phyloP scores from a whole-genome alignment of 2,888 invertebrate species.

The Seladonia tumulorum region DNA sequence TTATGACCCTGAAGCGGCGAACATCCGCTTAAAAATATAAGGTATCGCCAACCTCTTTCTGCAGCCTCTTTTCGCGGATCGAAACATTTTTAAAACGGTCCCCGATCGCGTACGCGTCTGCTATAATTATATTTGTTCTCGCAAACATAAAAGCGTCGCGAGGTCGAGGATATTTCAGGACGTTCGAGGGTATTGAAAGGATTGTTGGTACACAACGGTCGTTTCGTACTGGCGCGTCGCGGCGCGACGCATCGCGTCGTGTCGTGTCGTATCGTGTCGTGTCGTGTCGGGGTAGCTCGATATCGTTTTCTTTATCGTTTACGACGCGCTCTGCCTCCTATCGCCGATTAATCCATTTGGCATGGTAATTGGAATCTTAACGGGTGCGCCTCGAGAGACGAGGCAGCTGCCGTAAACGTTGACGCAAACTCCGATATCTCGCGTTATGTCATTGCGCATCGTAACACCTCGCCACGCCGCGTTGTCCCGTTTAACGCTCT shows the following conservation, averaged over 20 bases:
- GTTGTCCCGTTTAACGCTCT: background rate
- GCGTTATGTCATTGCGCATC: constrained; percentile 51
- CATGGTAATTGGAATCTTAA: constrained; percentile 19
- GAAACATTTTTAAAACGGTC: constrained; percentile 45
- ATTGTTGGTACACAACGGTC: background rate
- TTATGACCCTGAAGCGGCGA: constrained; percentile 41
- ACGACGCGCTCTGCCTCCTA: background rate
- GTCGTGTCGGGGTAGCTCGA: background rate
- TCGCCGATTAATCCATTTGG: background rate
- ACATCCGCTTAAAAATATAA: constrained; percentile 63
- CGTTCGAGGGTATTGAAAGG: background rate
- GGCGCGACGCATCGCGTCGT: background rate
- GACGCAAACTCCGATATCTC: constrained; percentile 38
- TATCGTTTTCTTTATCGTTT: background rate
- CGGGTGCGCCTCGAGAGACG: background rate
- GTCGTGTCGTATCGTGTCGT: background rate
- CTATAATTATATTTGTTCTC: constrained; percentile 34
- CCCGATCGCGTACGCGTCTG: constrained; percentile 20
- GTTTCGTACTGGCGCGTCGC: background rate
- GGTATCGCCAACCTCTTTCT: constrained; percentile 33
- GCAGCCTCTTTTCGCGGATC: constrained; percentile 32
- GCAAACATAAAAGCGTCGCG: background rate
- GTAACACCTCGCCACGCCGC: background rate
- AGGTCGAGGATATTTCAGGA: background rate
- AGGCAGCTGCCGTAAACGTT: constrained; percentile 3